These are phyloP conservation scores for Onychomys torridus DNA, from an alignment of 2,797 vertebrate species.

Conservation along the genomic window DNA sequence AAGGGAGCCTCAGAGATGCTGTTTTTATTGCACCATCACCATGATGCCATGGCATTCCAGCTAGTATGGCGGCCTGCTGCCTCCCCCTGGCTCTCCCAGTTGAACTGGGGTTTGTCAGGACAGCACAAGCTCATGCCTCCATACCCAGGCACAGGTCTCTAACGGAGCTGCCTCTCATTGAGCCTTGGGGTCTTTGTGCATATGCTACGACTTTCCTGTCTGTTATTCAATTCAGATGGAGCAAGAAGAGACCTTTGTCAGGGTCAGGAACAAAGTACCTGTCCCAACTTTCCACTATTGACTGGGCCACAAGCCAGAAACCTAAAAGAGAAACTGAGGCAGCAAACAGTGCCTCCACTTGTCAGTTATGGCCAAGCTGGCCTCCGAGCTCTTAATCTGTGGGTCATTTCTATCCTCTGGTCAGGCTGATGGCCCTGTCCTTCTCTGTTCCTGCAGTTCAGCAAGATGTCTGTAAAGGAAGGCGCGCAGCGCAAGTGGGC, in stretches of 20 bases:
- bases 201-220: background rate
- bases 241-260: background rate
- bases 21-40: fast-evolving
- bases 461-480: conserved; percentile 93
- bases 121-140: background rate
- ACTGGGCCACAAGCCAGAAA: background rate
- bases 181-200: background rate
- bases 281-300: no score
- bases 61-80: background rate
- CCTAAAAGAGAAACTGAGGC: background rate
- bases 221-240: background rate
- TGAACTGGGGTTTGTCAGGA: no score
- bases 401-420: background rate
- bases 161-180: background rate
- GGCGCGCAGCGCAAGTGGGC: conserved; percentile 95
- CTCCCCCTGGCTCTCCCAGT: background rate
- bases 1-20: background rate
- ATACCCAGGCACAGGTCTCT: background rate
- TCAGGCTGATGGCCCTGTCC: background rate
- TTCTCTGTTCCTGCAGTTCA: background rate
- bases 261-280: background rate
- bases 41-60: fast-evolving
- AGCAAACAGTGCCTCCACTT: background rate
- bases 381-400: background rate
- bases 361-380: fast-evolving